Conservation (phyloP, 2,888 invertebrate genomes). For the Ophraella communa region DNA sequence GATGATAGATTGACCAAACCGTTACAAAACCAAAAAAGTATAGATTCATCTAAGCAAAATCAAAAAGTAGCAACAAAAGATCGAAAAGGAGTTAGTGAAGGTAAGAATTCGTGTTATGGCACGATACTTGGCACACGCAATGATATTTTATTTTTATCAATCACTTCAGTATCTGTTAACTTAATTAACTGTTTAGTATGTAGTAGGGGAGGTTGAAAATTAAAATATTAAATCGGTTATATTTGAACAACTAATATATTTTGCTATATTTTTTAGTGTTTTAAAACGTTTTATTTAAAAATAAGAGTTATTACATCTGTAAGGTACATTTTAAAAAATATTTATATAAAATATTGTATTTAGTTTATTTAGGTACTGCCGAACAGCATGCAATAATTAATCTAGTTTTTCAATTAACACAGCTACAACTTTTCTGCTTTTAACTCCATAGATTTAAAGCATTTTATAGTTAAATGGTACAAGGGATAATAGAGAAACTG, state of each 20-base stretch:
- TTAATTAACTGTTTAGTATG: no score
- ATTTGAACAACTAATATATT: background rate
- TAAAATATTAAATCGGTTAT: background rate
- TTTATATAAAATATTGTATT: background rate
- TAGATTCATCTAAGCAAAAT: slow-evolving; percentile 53
- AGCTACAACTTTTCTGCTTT: background rate
- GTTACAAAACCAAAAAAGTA: slow-evolving; percentile 50
- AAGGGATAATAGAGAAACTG: background rate
- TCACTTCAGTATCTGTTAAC: slow-evolving; percentile 15
- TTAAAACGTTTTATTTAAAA: background rate
- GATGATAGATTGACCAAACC: slow-evolving; percentile 60
- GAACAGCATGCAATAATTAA: background rate
- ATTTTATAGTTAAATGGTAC: no score
- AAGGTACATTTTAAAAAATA: slow-evolving; percentile 1
- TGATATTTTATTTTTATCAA: slow-evolving; percentile 12
- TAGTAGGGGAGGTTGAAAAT: background rate
- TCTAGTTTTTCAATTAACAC: background rate
- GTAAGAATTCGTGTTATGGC: slow-evolving; percentile 52
- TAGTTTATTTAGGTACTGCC: background rate
- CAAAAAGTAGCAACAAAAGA: slow-evolving; percentile 53
- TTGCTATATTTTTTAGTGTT: background rate
- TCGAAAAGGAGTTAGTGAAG: slow-evolving; percentile 55
- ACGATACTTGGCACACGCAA: slow-evolving; percentile 59
- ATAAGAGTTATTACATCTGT: background rate
- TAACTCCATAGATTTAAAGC: background rate